Evolutionary conservation across 2,888 invertebrate genomes (phyloP).

Genomic region (Troides aeacus): DNA sequence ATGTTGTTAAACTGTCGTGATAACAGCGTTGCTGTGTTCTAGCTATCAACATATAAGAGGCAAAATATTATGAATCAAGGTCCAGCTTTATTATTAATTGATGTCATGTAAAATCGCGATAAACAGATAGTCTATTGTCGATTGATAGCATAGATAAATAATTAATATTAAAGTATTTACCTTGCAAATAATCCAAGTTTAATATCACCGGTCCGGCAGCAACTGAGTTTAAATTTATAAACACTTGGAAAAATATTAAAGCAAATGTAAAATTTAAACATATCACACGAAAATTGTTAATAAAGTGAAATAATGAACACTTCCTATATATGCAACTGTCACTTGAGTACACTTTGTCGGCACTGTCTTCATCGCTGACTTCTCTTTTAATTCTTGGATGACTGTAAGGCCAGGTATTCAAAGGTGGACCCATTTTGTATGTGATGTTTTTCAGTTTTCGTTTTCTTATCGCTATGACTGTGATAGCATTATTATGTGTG

Average conservation of each 20-base stretch:
- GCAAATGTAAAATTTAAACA: constrained; percentile 60
- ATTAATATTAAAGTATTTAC: constrained; percentile 41
- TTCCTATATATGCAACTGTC: constrained; percentile 42
- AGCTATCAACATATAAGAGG: too few species aligned
- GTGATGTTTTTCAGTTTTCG: constrained; percentile 16
- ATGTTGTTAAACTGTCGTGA: too few species aligned
- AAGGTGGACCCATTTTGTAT: constrained; percentile 64
- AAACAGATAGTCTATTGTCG: neutral
- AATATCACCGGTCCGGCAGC: constrained; percentile 65
- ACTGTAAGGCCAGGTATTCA: constrained; percentile 60
- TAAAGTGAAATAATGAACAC: constrained; percentile 46
- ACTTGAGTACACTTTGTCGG: constrained; percentile 39
- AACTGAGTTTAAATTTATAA: constrained; percentile 55
- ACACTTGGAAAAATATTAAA: constrained; percentile 56
- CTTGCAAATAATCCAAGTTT: constrained; percentile 71
- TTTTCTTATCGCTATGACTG: constrained; percentile 43
- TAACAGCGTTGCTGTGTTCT: too few species aligned
- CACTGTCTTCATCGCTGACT: constrained; percentile 31
- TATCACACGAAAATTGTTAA: constrained; percentile 53
- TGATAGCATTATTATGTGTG: constrained; percentile 42
- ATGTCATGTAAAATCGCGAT: neutral
- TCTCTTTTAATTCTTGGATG: constrained; percentile 37
- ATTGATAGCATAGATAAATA: neutral
- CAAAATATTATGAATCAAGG: too few species aligned
- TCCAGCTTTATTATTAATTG: too few species aligned